Base-by-base conservation (phyloP, 2,113 vertebrate species). In the Hirundichthys speculiger region DNA sequence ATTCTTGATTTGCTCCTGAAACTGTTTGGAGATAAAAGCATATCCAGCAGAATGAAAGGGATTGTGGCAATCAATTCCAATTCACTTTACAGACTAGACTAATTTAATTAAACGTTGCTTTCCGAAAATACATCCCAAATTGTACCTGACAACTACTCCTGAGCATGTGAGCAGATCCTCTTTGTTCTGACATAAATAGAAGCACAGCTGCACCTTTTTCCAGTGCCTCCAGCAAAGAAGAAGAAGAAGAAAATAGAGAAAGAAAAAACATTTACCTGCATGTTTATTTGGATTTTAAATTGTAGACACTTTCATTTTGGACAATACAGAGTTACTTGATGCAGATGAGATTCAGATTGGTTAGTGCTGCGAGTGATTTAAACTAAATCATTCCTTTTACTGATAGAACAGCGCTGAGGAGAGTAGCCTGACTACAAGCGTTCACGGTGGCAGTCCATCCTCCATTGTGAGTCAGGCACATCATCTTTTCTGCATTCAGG, bases 401-500 rank as follows among this genome's bases (percentile, higher is more conserved):
- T 53, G 49, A 79, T 61, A 47, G 25, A 74, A 53, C 38, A 64
- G 15, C 16, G 18, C 46, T 71, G 27, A 51, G n/a, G 18, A n/a
- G 40, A 67, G 77, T 57, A 20, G 11, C 42, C 54, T 61, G 59
- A 79, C 73, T 70, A 19, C 2, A 4, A 60, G 51, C 55, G 34
- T 51, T 63, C 0, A 2, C 34, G 16, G 41, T 47, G 51, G 65
- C 55, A 46, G 48, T 79, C 77, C 68, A 62, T 79, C 79, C 52
- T 49, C 57, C 51, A 40, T 47, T 60, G 49, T 59, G 72, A 81
- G 70, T 68, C 73, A 64, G 70, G 68, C 64, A 59, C 77, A 74
- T 88, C 75, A 74, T 78, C 64, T 78, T 79, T 63, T 58, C 84
- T 81, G 79, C 84, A 87, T 82, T 70, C 72, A 45, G 9, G 63